These are phyloP conservation scores for Netelia fuscicornis DNA, from an alignment of 2,888 invertebrate genomes.

Conservation along the genomic window DNA sequence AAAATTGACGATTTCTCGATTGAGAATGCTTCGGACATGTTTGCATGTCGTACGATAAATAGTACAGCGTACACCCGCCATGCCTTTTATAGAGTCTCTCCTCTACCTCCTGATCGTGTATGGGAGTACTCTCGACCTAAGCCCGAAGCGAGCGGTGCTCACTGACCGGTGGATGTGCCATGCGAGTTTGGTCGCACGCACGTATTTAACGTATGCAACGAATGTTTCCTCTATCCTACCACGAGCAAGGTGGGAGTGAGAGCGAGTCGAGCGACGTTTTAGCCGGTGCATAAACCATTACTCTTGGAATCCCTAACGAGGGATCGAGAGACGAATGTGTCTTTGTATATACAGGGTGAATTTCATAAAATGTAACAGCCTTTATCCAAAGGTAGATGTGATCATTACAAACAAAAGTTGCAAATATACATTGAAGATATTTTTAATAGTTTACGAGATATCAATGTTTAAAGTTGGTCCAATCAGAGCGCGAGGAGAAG, in stretches of 20 bases:
- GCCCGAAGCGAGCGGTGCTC: constrained; percentile 65
- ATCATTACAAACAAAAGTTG: no score
- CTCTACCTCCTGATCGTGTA: constrained; percentile 57
- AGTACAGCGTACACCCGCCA: constrained; percentile 37
- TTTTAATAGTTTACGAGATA: no score
- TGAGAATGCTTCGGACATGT: constrained; percentile 51
- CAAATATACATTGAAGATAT: no score
- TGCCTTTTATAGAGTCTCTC: constrained; percentile 60
- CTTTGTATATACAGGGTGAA: background rate
- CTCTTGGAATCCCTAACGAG: constrained; percentile 65
- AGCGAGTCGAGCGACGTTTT: constrained; percentile 41
- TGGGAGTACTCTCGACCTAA: constrained; percentile 49
- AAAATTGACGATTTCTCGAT: no score
- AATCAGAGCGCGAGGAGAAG: no score
- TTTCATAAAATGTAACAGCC: no score
- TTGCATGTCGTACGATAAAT: constrained; percentile 2
- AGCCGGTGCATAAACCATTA: constrained; percentile 54
- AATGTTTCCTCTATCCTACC: constrained; percentile 27
- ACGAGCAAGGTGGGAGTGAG: background rate
- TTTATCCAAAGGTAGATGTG: no score
- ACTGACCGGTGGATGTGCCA: constrained; percentile 61
- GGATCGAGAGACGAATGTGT: constrained; percentile 14
- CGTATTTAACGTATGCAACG: constrained; percentile 33
- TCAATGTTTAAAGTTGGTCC: no score
- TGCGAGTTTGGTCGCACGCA: constrained; percentile 28